These are phyloP conservation scores for Morelia viridis DNA, from an alignment of 2,797 vertebrate genomes.

Conservation along the genomic window DNA sequence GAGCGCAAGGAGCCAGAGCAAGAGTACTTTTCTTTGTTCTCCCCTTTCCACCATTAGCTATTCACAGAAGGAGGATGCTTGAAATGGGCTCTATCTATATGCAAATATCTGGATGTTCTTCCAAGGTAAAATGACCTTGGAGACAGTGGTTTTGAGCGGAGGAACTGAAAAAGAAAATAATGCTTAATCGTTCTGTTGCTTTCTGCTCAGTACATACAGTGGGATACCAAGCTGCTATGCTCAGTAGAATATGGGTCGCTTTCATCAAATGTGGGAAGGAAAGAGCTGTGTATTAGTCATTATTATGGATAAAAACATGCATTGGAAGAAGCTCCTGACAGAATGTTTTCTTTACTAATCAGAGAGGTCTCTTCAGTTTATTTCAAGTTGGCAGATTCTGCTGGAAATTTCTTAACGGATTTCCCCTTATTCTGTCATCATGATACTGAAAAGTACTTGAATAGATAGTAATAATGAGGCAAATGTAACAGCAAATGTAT, in stretches of 20 bases:
- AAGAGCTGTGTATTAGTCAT: background rate
- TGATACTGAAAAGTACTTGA: conserved; percentile 34
- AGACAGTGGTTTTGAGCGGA: background rate
- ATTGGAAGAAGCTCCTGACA: conserved; percentile 29
- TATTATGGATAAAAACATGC: conserved; percentile 34
- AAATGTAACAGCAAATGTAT: conserved; percentile 15
- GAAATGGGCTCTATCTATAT: background rate
- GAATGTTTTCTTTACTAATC: conserved; percentile 39
- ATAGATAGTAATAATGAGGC: conserved; percentile 25
- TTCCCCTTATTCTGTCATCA: conserved; percentile 45
- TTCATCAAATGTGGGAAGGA: background rate
- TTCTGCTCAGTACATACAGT: too few relatives aligned
- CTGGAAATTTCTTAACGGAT: conserved; percentile 33
- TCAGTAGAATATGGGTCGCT: background rate
- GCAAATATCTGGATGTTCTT: background rate
- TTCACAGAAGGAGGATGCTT: background rate
- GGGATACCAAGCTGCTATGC: background rate
- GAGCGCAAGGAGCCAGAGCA: background rate
- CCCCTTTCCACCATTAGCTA: background rate
- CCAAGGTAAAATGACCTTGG: background rate
- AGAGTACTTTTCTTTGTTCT: background rate
- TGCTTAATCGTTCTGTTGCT: background rate
- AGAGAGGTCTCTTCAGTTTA: conserved; percentile 28
- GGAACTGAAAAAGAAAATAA: background rate
- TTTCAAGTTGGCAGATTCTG: conserved; percentile 25